Percentiles rank a stretch among this genome's conserved stretches.
Conservation (phyloP, 2,797 vertebrate genomes). For the Anabacerthia variegaticeps region DNA sequence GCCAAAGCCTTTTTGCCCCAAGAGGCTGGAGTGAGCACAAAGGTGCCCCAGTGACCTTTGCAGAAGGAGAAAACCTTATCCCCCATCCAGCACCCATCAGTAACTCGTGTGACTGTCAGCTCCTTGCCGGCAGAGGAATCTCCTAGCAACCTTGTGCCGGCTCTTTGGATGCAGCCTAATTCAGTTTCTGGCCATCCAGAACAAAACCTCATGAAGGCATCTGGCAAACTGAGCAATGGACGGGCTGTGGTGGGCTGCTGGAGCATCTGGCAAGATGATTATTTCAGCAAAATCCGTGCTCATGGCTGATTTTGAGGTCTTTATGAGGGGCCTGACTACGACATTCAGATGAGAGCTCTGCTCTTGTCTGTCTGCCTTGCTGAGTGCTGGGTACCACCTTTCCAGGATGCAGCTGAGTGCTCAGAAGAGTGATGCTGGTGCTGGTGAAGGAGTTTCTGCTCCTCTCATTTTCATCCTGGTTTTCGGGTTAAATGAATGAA, state of each 20-base stretch:
- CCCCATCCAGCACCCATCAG: not conserved
- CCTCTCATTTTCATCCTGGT: not conserved
- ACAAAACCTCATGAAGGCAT: conserved; percentile 33
- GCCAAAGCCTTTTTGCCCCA: not conserved
- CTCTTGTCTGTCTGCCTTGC: not conserved
- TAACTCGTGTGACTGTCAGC: conserved; percentile 1
- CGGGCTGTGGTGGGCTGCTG: not conserved
- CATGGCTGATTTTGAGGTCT: not conserved
- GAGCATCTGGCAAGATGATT: not conserved
- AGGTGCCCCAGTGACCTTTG: not conserved
- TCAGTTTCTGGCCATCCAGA: conserved; percentile 48
- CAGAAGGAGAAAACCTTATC: not conserved
- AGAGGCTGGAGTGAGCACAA: not conserved
- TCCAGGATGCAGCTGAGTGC: not conserved
- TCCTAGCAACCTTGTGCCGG: conserved; percentile 39
- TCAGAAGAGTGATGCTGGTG: not conserved
- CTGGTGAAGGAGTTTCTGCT: not conserved
- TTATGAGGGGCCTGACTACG: not conserved
- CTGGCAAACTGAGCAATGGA: not conserved
- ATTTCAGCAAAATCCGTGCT: not conserved
- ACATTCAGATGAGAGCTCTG: not conserved
- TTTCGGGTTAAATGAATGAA: not conserved
- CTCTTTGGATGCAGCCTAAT: conserved; percentile 56
- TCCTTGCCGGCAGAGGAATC: conserved; percentile 20
- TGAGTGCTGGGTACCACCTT: not conserved